phyloP scores from a whole-genome alignment of 2,797 vertebrate genomes.

The Tinamus major region DNA sequence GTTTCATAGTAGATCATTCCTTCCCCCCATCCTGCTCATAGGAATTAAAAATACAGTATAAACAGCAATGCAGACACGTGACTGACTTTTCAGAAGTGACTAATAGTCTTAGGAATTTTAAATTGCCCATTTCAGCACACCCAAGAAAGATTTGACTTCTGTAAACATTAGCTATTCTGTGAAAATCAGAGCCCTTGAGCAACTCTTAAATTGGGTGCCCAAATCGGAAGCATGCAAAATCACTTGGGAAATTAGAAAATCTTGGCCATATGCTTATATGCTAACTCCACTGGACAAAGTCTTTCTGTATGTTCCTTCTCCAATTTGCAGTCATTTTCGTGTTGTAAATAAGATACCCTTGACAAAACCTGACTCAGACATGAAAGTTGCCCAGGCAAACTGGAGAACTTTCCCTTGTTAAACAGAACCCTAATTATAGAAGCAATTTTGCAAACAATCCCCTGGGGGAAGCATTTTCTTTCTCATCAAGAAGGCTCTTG shows the following conservation, averaged over 20 bases:
- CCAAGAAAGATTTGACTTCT: not conserved
- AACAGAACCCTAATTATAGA: constrained; percentile 51
- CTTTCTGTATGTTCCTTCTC: constrained; percentile 42
- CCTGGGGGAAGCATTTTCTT: not conserved
- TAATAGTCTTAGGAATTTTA: constrained; percentile 35
- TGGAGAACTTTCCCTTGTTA: constrained; percentile 53
- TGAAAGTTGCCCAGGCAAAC: constrained; percentile 49
- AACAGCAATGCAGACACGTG: not conserved
- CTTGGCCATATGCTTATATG: constrained; percentile 40
- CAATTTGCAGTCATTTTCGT: constrained; percentile 50
- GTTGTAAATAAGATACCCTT: constrained; percentile 61
- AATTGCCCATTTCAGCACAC: not conserved
- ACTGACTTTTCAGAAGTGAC: constrained; percentile 8
- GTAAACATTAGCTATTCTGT: not conserved
- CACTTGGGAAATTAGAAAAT: constrained; percentile 48
- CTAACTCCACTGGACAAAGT: constrained; percentile 54
- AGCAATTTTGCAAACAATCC: constrained; percentile 67
- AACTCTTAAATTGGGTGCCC: constrained; percentile 23
- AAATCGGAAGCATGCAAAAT: not conserved
- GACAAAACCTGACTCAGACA: not conserved
- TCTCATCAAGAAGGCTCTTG: constrained; percentile 57
- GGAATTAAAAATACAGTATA: constrained; percentile 1
- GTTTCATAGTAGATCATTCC: not conserved
- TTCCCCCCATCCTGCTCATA: not conserved
- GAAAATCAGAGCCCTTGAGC: constrained; percentile 33